phyloP scores from a whole-genome alignment of 2,797 vertebrate species.

The Geotrypetes seraphini region DNA sequence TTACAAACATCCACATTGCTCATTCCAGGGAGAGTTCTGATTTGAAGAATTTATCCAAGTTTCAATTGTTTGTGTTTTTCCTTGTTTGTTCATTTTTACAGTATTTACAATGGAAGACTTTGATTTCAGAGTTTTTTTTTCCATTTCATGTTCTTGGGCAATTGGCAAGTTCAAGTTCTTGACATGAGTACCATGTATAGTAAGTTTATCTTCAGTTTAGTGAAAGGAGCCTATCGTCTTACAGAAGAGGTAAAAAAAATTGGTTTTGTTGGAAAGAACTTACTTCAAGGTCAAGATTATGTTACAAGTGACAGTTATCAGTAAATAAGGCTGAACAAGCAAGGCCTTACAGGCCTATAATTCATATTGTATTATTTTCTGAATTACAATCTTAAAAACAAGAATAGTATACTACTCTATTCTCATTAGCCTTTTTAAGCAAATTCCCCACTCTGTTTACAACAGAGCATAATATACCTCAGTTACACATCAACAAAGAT shows the following conservation, averaged over 20 bases:
- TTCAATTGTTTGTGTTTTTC: conserved; percentile 21
- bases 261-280: conserved; percentile 56
- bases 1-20: conserved; percentile 70
- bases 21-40: conserved; percentile 52
- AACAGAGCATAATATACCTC: conserved; percentile 67
- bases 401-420: conserved; percentile 60
- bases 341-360: conserved; percentile 57
- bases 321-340: conserved; percentile 63
- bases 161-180: conserved; percentile 40
- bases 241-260: conserved; percentile 55
- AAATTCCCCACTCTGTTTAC: conserved; percentile 63
- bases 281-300: conserved; percentile 51
- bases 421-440: conserved; percentile 60
- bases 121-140: conserved; percentile 49
- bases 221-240: conserved; percentile 51
- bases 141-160: conserved; percentile 50
- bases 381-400: conserved; percentile 64
- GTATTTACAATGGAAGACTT: conserved; percentile 73
- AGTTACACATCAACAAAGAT: conserved; percentile 66
- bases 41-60: conserved; percentile 44
- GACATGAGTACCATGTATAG: conserved; percentile 50
- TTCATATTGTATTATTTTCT: conserved; percentile 65
- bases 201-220: conserved; percentile 45
- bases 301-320: conserved; percentile 61
- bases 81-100: conserved; percentile 40